Evolutionary conservation across 2,888 invertebrate species (phyloP).

Genomic region (Eupithecia subfuscata): DNA sequence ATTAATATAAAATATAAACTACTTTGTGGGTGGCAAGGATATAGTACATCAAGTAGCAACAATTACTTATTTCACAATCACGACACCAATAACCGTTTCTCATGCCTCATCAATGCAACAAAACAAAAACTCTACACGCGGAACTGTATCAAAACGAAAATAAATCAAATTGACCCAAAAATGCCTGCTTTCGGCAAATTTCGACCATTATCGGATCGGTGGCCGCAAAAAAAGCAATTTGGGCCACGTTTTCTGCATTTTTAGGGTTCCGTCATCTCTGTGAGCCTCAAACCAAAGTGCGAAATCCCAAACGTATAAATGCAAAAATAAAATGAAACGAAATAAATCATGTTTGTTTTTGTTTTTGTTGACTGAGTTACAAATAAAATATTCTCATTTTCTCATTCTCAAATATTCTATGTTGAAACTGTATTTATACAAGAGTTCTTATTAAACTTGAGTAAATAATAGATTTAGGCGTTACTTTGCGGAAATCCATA

Average conservation of each 20-base stretch:
- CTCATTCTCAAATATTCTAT: no score
- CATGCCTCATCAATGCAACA: conserved; percentile 60
- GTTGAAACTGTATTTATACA: no score
- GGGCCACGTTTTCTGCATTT: conserved; percentile 69
- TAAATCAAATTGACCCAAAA: conserved; percentile 80
- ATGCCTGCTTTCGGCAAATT: conserved; percentile 77
- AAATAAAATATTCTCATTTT: no score
- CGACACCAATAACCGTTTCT: conserved; percentile 44
- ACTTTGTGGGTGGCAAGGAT: conserved; percentile 1
- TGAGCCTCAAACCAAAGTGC: neutral
- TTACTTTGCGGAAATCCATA: no score
- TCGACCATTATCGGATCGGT: conserved; percentile 69
- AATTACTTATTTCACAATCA: conserved; percentile 24
- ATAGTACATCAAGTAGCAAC: conserved; percentile 21
- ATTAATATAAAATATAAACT: neutral
- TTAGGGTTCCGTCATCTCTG: conserved; percentile 62
- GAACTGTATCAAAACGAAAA: conserved; percentile 79
- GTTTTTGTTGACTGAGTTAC: no score
- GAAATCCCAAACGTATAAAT: neutral
- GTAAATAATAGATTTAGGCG: no score
- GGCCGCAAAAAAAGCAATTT: conserved; percentile 73
- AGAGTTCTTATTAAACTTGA: no score
- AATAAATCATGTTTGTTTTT: no score
- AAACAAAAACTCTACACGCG: conserved; percentile 51
- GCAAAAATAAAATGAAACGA: neutral